Evolutionary conservation across 2,113 vertebrate genomes (phyloP).

Genomic region (Excalfactoria chinensis): DNA sequence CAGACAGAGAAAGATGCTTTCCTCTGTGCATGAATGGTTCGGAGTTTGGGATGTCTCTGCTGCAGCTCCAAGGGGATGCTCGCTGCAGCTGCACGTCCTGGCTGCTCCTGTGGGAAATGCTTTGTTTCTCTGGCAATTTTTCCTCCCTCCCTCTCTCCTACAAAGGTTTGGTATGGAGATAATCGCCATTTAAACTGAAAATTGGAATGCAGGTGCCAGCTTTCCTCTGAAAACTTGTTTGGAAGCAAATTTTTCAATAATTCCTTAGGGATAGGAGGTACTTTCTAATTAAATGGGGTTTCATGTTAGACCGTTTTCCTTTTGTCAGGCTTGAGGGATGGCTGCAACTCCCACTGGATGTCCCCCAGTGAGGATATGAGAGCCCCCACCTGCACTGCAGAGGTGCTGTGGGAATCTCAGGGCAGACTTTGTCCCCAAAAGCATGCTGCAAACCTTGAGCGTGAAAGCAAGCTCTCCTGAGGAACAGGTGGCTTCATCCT

Average conservation of each 20-base stretch:
- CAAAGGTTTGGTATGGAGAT: neutral
- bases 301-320: neutral
- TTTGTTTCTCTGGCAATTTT: neutral
- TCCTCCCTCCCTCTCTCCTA: neutral
- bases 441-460: neutral
- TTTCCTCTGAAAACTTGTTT: neutral
- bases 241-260: neutral
- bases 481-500: neutral
- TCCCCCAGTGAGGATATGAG: neutral
- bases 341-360: neutral
- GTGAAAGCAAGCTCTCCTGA: neutral
- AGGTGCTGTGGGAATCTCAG: neutral
- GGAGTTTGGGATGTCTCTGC: neutral
- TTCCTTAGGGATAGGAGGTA: neutral
- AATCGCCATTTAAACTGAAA: neutral
- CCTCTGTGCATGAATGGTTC: neutral
- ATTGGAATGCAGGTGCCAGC: neutral
- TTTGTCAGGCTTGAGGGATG: neutral
- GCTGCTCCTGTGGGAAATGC: neutral
- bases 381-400: neutral
- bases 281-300: neutral
- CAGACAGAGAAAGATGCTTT: neutral
- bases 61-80: neutral
- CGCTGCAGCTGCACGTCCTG: accelerated
- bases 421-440: neutral